A percentile compares a stretch with the other conserved stretches of the same genome.
Evolutionary conservation across 2,797 vertebrate species (phyloP).

Genomic region (Bufotes viridis): DNA sequence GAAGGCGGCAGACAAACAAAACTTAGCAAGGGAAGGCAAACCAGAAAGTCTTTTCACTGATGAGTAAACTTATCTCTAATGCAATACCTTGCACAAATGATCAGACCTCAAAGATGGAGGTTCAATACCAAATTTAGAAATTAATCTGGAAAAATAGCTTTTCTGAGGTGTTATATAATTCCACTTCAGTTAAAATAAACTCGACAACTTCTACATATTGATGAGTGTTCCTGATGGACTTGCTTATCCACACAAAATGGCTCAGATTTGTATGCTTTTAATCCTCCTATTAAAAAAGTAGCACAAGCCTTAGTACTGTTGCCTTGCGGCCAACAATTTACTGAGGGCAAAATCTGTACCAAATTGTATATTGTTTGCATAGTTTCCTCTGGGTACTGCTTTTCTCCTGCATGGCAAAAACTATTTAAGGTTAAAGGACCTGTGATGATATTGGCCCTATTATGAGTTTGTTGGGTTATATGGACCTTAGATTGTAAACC

Average conservation of each 20-base stretch:
- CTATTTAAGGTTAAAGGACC: too few species aligned
- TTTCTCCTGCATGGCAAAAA: too few species aligned
- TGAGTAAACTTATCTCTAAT: not conserved
- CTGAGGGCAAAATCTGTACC: too few species aligned
- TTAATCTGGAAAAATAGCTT: not conserved
- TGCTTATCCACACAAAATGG: not conserved
- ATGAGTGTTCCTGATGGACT: not conserved
- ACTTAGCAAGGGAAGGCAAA: not conserved
- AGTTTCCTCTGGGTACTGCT: too few species aligned
- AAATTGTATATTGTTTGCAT: too few species aligned
- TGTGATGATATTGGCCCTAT: too few species aligned
- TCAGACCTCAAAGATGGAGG: not conserved
- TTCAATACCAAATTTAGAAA: not conserved
- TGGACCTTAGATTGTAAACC: too few species aligned
- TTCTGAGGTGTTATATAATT: not conserved
- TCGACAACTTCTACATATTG: not conserved
- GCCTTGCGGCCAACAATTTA: too few species aligned
- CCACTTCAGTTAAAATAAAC: not conserved
- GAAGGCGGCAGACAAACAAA: conserved; percentile 37
- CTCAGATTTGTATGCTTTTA: not conserved
- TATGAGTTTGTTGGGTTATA: too few species aligned
- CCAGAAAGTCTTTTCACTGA: conserved; percentile 12
- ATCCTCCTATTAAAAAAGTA: not conserved
- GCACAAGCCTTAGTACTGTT: not conserved
- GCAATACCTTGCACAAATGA: not conserved